Conservation (phyloP, 2,113 vertebrate genomes). For the Ceyx melanurus region DNA sequence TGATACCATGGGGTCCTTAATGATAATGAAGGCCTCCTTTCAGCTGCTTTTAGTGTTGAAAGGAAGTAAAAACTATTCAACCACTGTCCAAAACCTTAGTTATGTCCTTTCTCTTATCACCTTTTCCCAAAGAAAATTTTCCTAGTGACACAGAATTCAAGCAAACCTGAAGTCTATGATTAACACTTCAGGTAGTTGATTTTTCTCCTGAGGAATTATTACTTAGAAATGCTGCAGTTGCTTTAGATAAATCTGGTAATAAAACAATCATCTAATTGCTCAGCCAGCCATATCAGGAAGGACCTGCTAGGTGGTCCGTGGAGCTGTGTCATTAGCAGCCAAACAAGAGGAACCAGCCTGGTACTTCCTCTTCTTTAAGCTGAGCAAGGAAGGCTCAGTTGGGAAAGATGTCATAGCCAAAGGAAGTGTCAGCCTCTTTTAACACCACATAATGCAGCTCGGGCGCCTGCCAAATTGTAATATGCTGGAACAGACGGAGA, state of each 20-base stretch:
- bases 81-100: not conserved
- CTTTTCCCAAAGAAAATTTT: not conserved
- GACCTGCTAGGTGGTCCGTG: not conserved
- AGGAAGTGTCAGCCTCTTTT: constrained; percentile 38
- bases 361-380: constrained; percentile 36
- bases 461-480: constrained; percentile 9
- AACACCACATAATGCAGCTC: constrained; percentile 7
- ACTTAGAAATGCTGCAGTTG: not conserved
- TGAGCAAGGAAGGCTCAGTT: not conserved
- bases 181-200: not conserved
- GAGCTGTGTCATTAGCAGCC: constrained; percentile 22
- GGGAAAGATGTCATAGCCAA: constrained; percentile 35
- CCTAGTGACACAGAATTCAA: not conserved
- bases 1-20: not conserved
- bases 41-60: not conserved
- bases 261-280: not conserved
- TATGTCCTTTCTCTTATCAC: not conserved
- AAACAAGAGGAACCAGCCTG: constrained; percentile 38
- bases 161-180: not conserved
- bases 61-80: constrained; percentile 39
- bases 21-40: not conserved
- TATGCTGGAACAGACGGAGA: constrained; percentile 25
- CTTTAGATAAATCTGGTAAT: not conserved
- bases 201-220: not conserved
- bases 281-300: not conserved